phyloP scores from a whole-genome alignment of 2,797 vertebrate genomes.

The Hoplostethus atlanticus region DNA sequence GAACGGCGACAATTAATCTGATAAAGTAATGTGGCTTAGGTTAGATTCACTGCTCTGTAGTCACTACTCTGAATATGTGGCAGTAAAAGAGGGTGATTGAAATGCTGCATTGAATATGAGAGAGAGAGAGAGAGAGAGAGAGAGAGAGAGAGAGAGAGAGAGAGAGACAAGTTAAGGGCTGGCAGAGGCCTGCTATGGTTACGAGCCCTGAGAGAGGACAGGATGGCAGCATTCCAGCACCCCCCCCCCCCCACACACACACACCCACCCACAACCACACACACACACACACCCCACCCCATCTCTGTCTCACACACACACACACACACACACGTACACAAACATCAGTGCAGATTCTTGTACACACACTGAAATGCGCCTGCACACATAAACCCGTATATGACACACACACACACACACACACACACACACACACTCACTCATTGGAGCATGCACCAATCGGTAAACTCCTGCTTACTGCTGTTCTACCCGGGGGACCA shows the following conservation, averaged over 20 bases:
- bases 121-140: constrained; percentile 30
- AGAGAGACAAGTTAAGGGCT: constrained; percentile 65
- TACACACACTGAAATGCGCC: constrained; percentile 43
- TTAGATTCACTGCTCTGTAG: constrained; percentile 63
- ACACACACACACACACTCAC: constrained; percentile 16
- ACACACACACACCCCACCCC: constrained; percentile 34
- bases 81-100: constrained; percentile 79
- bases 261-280: constrained; percentile 22
- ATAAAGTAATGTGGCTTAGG: constrained; percentile 56
- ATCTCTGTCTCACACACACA: constrained; percentile 27
- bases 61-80: constrained; percentile 68
- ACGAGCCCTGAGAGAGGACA: constrained; percentile 83
- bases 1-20: constrained; percentile 63
- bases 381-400: constrained; percentile 47
- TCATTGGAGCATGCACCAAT: constrained; percentile 33
- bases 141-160: constrained; percentile 44
- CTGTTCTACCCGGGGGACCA: constrained; percentile 49
- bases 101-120: constrained; percentile 78
- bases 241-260: constrained; percentile 51
- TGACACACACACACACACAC: constrained; percentile 30
- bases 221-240: constrained; percentile 81
- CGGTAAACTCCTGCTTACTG: constrained; percentile 64
- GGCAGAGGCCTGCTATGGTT: constrained; percentile 82
- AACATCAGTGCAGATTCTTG: neutral
- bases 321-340: constrained; percentile 13